Conservation (phyloP, 2,888 invertebrate genomes). For the Ctena decussata region DNA sequence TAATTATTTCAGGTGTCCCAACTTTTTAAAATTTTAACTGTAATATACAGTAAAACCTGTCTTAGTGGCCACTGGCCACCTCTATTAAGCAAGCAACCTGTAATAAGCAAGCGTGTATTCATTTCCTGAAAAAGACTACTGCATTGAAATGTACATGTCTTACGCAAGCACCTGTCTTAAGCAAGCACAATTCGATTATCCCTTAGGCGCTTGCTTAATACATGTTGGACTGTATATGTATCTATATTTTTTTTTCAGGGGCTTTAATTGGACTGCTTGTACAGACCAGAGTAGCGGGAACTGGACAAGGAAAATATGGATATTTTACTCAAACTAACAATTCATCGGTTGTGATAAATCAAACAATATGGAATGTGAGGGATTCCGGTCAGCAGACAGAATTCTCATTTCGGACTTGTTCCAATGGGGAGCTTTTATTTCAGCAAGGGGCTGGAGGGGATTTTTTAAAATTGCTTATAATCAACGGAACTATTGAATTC, state of each 20-base stretch:
- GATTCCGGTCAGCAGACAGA: slow-evolving; percentile 55
- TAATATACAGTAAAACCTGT: too few species aligned
- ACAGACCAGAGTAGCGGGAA: slow-evolving; percentile 48
- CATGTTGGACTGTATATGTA: too few species aligned
- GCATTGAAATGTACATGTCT: too few species aligned
- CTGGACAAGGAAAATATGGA: slow-evolving; percentile 52
- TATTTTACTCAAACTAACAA: slow-evolving; percentile 62
- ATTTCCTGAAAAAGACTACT: too few species aligned
- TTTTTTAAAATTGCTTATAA: slow-evolving; percentile 58
- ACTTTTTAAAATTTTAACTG: too few species aligned
- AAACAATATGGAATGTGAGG: slow-evolving; percentile 55
- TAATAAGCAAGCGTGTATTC: too few species aligned
- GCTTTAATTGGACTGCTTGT: slow-evolving; percentile 28
- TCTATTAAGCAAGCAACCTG: too few species aligned
- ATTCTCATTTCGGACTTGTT: slow-evolving; percentile 72
- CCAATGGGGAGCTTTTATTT: slow-evolving; percentile 66
- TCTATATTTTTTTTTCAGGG: slow-evolving; percentile 63
- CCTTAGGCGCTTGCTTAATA: too few species aligned
- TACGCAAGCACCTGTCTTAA: too few species aligned
- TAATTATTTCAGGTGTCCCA: too few species aligned
- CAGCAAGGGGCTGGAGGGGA: slow-evolving; percentile 66
- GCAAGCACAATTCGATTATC: too few species aligned
- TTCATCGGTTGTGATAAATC: slow-evolving; percentile 56
- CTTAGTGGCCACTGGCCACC: too few species aligned
- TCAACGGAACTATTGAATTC: slow-evolving; percentile 65